A percentile compares a stretch with the other conserved stretches of the same genome.
Evolutionary conservation across 2,888 invertebrate species (phyloP).

Genomic region (Drosophila parthenogenetica): DNA sequence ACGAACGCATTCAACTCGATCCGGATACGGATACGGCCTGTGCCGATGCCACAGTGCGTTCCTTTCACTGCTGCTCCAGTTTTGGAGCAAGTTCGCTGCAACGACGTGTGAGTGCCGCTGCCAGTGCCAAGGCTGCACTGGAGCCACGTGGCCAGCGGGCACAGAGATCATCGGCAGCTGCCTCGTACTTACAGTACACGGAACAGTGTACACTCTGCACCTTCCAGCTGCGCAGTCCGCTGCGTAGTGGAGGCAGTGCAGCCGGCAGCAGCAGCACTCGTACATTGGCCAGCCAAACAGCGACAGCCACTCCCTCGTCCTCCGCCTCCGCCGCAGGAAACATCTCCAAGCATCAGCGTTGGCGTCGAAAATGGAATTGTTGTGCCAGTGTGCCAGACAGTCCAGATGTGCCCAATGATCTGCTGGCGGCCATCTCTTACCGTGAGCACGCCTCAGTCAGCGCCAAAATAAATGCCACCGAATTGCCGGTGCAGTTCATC

Average conservation of each 20-base stretch:
- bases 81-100: slow-evolving; percentile 81
- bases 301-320: slow-evolving; percentile 39
- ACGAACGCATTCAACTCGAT: slow-evolving; percentile 48
- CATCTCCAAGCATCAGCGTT: slow-evolving; percentile 85
- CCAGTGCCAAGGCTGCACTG: slow-evolving; percentile 75
- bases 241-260: slow-evolving; percentile 43
- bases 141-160: slow-evolving; percentile 57
- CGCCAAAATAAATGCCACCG: slow-evolving; percentile 73
- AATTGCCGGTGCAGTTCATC: slow-evolving; percentile 64
- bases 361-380: slow-evolving; percentile 87
- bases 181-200: slow-evolving; percentile 82
- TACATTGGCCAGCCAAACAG: slow-evolving; percentile 46
- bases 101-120: slow-evolving; percentile 76
- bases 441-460: slow-evolving; percentile 65
- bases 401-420: slow-evolving; percentile 87
- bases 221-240: slow-evolving; percentile 83
- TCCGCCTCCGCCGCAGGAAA: slow-evolving; percentile 63
- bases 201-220: slow-evolving; percentile 85
- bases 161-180: slow-evolving; percentile 31
- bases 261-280: slow-evolving; percentile 56
- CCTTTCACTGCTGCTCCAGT: slow-evolving; percentile 85
- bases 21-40: slow-evolving; percentile 17
- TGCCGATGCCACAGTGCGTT: slow-evolving; percentile 56
- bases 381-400: slow-evolving; percentile 87
- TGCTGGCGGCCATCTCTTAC: slow-evolving; percentile 83